Evolutionary conservation across 2,113 vertebrate genomes (phyloP).

Genomic region (Psilopogon haemacephalus): DNA sequence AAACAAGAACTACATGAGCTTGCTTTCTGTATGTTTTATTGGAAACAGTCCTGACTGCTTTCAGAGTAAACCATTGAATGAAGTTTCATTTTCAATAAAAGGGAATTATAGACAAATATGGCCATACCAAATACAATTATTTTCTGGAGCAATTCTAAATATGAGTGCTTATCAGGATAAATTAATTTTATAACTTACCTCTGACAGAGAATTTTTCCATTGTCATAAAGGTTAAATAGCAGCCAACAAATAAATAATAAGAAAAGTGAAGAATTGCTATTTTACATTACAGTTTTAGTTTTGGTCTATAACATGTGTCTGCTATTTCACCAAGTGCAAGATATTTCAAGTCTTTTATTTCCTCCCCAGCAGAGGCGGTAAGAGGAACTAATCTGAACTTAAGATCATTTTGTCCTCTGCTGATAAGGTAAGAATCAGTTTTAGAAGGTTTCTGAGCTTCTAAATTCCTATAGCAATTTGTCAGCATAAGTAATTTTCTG

Average conservation of each 20-base stretch:
- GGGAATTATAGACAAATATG: neutral
- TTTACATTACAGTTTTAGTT: neutral
- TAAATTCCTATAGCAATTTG: neutral
- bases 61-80: neutral
- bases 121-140: neutral
- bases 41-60: neutral
- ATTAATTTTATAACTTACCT: neutral
- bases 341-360: neutral
- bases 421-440: neutral
- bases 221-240: neutral
- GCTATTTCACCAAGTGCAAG: neutral
- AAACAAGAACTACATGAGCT: neutral
- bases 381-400: neutral
- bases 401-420: neutral
- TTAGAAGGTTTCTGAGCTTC: neutral
- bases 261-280: neutral
- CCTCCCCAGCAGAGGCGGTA: neutral
- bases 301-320: neutral
- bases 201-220: neutral
- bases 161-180: neutral
- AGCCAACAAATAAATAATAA: neutral
- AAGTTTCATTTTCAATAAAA: neutral
- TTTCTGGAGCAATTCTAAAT: neutral
- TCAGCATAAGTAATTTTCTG: neutral
- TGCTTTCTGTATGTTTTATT: neutral